Percentiles rank a stretch among this genome's conserved stretches.
Evolutionary conservation across 2,888 invertebrate genomes (phyloP).

Genomic region (Protonemura montana): DNA sequence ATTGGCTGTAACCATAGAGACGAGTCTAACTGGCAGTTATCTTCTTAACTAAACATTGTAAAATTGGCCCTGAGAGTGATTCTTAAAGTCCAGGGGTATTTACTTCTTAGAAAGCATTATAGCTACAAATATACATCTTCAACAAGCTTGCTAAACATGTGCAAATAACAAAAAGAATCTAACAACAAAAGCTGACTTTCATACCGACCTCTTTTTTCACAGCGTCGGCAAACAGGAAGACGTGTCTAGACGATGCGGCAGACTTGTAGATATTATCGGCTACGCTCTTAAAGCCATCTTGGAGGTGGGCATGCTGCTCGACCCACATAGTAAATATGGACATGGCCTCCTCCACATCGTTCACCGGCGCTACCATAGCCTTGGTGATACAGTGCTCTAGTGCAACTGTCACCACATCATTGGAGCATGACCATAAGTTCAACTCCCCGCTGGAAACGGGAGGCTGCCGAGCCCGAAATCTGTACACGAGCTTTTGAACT

Average conservation of each 20-base stretch:
- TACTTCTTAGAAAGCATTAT: too few relatives aligned
- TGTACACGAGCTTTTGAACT: conserved; percentile 64
- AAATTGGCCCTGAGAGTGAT: too few relatives aligned
- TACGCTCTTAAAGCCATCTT: conserved; percentile 56
- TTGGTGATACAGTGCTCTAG: conserved; percentile 66
- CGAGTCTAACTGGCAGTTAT: too few relatives aligned
- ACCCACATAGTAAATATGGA: conserved; percentile 59
- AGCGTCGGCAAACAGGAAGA: conserved; percentile 70
- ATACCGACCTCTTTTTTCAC: conserved; percentile 59
- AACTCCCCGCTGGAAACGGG: neutral
- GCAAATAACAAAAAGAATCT: neutral
- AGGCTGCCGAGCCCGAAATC: conserved; percentile 53
- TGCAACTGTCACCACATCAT: conserved; percentile 64
- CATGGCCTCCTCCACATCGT: conserved; percentile 55
- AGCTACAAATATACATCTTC: too few relatives aligned
- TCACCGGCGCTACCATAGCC: conserved; percentile 63
- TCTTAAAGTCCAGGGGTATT: too few relatives aligned
- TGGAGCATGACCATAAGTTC: conserved; percentile 64
- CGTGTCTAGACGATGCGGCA: conserved; percentile 71
- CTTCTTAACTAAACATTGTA: too few relatives aligned
- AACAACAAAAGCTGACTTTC: neutral
- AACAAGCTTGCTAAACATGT: neutral
- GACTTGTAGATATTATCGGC: conserved; percentile 60
- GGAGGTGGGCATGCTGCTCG: conserved; percentile 53
- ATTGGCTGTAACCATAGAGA: too few relatives aligned